phyloP scores from a whole-genome alignment of 2,113 vertebrate genomes.

The Tonatia bakeri region DNA sequence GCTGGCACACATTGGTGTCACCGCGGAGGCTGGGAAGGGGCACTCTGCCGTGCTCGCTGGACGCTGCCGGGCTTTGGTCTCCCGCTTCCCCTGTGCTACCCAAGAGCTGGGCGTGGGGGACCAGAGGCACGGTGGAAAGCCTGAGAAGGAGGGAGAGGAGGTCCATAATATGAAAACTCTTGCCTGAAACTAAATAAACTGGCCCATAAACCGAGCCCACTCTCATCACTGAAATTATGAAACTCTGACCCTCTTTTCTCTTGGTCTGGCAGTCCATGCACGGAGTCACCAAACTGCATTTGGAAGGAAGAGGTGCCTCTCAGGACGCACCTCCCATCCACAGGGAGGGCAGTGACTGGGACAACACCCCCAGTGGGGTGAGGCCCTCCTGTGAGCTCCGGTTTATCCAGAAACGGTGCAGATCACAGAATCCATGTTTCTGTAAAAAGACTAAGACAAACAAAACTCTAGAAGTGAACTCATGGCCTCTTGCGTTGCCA shows the following conservation, averaged over 20 bases:
- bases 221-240: neutral
- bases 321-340: neutral
- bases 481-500: neutral
- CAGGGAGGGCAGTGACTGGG: neutral
- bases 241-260: rapidly evolving
- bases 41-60: rapidly evolving
- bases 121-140: neutral
- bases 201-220: neutral
- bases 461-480: neutral
- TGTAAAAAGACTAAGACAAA: neutral
- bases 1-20: neutral
- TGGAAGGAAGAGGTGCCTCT: neutral
- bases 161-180: neutral
- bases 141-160: neutral
- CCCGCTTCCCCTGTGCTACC: neutral
- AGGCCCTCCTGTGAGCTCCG: neutral
- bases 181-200: neutral
- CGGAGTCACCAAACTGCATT: neutral
- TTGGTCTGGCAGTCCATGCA: neutral
- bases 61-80: neutral
- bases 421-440: neutral
- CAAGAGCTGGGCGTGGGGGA: no score
- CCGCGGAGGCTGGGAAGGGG: neutral
- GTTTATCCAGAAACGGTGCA: rapidly evolving
- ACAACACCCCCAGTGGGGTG: neutral